A percentile compares a stretch with the other conserved stretches of the same genome.
Conservation (phyloP, 2,888 invertebrate genomes). For the Abrostola triplasia region DNA sequence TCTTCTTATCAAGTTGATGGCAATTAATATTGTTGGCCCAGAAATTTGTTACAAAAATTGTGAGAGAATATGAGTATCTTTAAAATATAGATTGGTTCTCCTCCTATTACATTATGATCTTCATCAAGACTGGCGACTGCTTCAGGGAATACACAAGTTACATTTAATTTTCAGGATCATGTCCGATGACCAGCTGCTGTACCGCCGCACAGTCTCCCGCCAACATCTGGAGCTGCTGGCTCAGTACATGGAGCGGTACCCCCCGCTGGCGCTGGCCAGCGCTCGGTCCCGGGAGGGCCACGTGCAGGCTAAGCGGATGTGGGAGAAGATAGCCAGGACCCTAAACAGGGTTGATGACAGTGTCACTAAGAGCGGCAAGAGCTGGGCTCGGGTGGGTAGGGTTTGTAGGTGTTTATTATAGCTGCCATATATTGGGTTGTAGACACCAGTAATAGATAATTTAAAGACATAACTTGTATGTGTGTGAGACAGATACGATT, state of each 20-base stretch:
- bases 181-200: slow-evolving; percentile 25
- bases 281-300: slow-evolving; percentile 53
- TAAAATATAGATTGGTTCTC: too few relatives aligned
- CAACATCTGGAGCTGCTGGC: slow-evolving; percentile 56
- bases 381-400: slow-evolving; percentile 51
- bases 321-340: slow-evolving; percentile 57
- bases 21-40: too few relatives aligned
- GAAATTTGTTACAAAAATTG: too few relatives aligned
- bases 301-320: slow-evolving; percentile 44
- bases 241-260: slow-evolving; percentile 60
- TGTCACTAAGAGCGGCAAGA: slow-evolving; percentile 47
- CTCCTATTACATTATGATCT: too few relatives aligned
- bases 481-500: too few relatives aligned
- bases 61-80: too few relatives aligned
- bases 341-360: slow-evolving; percentile 53
- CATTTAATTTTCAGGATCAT: slow-evolving; percentile 26
- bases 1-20: too few relatives aligned
- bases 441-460: too few relatives aligned
- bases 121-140: too few relatives aligned
- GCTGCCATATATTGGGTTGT: too few relatives aligned
- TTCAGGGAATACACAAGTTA: too few relatives aligned
- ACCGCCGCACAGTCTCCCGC: slow-evolving; percentile 42
- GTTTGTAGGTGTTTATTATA: background rate
- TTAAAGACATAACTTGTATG: too few relatives aligned
- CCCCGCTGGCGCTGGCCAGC: slow-evolving; percentile 51